Base-by-base conservation (phyloP, 2,797 vertebrate species). In the Leptoclinus maculatus region DNA sequence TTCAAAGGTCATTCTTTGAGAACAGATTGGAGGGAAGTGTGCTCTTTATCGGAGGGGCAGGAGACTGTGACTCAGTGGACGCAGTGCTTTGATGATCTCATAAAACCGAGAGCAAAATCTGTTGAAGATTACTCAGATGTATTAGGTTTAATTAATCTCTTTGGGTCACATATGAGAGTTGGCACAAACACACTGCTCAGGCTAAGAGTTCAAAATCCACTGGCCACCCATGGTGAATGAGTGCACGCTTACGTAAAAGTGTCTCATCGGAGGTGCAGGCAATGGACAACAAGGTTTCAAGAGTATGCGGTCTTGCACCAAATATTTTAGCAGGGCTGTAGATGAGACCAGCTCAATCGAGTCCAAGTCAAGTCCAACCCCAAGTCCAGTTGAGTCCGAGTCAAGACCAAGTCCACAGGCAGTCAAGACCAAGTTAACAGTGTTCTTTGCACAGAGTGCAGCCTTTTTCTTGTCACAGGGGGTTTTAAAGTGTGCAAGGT, bases 1-100 rank as follows among this genome's bases (percentile, higher is more conserved):
- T 51, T 78, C 80, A 93, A 91, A 92, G 89, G 92, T 91, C 85
- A 86, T 63, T 86, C 78, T 89, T 83, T 89, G 83, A 81, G 85
- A 86, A 86, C 70, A 90, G 89, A 92, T 92, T 86, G 82, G 67
- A 91, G 88, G 87, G 86, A 91, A 88, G 79, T 79, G 78, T 92
- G 90, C 86, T 90, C 89, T 93, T 92, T 93, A 92, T 91, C 90
- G 77, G 69, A 72, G 71, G 82, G 75, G 10, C 78, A 86, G 75
- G 82, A 86, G 87, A 83, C 70, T 66, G 84, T 92, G 91, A 91
- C 83, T 90, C 91, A 93, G 86, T 78, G 76, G 82, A 88, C 2
- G 66, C 21, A 58, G 66, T 74, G 83, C 86, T 87, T 87, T 89
- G 87, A 91, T 86, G 90, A 91, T 43, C 85, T 92, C 83, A 91